These are phyloP conservation scores for Lophochroa leadbeateri DNA, from an alignment of 2,113 vertebrate genomes.

Conservation along the genomic window DNA sequence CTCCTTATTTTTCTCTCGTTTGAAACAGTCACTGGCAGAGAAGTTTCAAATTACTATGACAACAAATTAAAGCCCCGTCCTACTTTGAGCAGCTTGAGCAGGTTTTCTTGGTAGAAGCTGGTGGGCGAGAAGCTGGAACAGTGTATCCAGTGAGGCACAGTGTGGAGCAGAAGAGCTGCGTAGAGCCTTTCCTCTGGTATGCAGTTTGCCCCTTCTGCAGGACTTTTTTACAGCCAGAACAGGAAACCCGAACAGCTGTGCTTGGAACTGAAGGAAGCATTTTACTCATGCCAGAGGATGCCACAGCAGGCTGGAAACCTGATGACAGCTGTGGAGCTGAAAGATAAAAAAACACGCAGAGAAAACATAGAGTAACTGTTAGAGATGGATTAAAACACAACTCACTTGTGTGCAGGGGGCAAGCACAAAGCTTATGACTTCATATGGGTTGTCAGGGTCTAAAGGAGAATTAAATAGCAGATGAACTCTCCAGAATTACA, in stretches of 20 bases:
- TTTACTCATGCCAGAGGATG: conserved; percentile 75
- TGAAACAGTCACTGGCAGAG: neutral
- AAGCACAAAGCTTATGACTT: neutral
- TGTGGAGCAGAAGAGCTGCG: conserved; percentile 93
- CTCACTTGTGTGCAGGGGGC: neutral
- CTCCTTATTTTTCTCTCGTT: neutral
- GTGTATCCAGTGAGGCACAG: conserved; percentile 92
- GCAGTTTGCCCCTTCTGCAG: conserved; percentile 96
- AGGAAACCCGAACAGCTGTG: conserved; percentile 84
- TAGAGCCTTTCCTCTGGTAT: conserved; percentile 94
- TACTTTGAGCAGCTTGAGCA: conserved; percentile 94
- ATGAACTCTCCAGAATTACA: neutral
- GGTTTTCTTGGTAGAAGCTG: conserved; percentile 77
- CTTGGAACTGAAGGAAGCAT: conserved; percentile 78
- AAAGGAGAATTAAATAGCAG: neutral
- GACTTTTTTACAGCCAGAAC: conserved; percentile 90
- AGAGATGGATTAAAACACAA: neutral
- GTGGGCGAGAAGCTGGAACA: conserved; percentile 75
- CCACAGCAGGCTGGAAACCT: conserved; percentile 79
- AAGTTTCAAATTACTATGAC: neutral
- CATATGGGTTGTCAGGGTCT: neutral
- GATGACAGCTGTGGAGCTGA: conserved; percentile 81
- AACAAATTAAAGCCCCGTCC: conserved; percentile 54
- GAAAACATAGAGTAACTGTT: conserved; percentile 25
- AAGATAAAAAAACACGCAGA: conserved; percentile 6